Base-by-base conservation (phyloP, 2,888 invertebrate genomes). In the Chromoteleia sp. region DNA sequence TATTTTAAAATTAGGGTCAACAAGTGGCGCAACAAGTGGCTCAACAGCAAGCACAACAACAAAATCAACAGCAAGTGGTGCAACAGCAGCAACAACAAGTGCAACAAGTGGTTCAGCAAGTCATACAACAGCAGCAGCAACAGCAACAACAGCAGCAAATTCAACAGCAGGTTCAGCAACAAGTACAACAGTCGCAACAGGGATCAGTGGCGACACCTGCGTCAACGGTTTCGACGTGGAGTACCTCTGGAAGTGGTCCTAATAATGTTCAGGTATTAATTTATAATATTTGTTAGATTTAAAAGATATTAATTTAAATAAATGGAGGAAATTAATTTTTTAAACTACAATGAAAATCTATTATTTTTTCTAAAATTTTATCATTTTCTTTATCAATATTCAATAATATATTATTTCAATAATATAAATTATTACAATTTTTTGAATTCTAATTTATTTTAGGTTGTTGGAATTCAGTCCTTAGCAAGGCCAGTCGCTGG, bases 121-220 rank as follows among this genome's bases (percentile, higher is more conserved):
- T 81, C 2, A 76, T 77, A n/a, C 88, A 87, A 41, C 87, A 84
- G 36, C 88, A 90, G 74, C 87, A 86, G 12, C 87, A 86, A 30
- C 88, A 89, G 65, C 85, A 85, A 68, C 85, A 84, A 54, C 86
- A 83, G 41, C 87, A 86, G 21, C 73, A 77, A 41, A 85, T 85
- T 58, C 88, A 86, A 25, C 87, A 87, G 33, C 87, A 87, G 48
- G 84, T 84, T 1, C 88, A 85, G 36, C 89, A 85, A 50, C 88
- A 90, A 19, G 91, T 89, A 33, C 92, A 92, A 88, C 91, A 73
- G 88, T 90, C 30, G 87, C 92, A 30, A 89, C 92, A 33, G 85
- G 90, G 84, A 7, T 89, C 92, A 5, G 92, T 91, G 2, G 84
- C 89, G 84, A 92, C 91, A 85, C 92, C 86, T 84, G 88, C 88